Base-by-base conservation (phyloP, 2,113 vertebrate species). In the Eclectus roratus region DNA sequence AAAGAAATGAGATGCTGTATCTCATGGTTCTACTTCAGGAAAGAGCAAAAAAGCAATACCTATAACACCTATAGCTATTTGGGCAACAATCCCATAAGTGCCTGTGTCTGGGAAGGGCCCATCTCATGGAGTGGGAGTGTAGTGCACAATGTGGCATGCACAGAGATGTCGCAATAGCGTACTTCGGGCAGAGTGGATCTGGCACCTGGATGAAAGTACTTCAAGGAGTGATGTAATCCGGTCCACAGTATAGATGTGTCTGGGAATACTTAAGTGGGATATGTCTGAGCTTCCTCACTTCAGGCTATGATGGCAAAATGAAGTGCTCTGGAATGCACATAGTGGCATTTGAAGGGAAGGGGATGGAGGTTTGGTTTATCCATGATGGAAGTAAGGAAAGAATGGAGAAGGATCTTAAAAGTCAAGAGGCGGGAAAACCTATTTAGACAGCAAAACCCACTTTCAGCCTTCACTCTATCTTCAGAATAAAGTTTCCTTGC, bases 81-180 rank as follows among this genome's bases (percentile, higher is more conserved):
- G 5, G 17, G 24, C n/a, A 73, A 7, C 53, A 39, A 14, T 39
- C 15, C 17, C 21, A 8, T 49, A 81, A 69, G 47, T 4, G 2
- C 13, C 24, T 50, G 2, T 2, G 1, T 61, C 15, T 60, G 19
- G 55, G 33, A 47, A 37, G 18, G 27, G 31, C 21, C 6, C 6
- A 27, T 47, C 61, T 85, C 5, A 8, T 24, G 46, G 80, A 46
- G 24, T 9, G 39, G 37, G 17, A 41, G 9, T 4, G 29, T 37
- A 7, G 23, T 6, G 2, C 17, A n/a, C 9, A 1, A 23, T 24
- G 46, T 0, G 3, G 7, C 15, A 7, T 2, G 5, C 23, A 21
- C 16, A 16, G 49, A 70, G 12, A 7, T 47, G 11, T 24, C 33
- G 25, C 24, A 44, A 0, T 41, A n/a, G 15, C 3, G 3, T 13